phyloP scores from a whole-genome alignment of 2,113 vertebrate genomes.

The Sinosuthora webbiana region DNA sequence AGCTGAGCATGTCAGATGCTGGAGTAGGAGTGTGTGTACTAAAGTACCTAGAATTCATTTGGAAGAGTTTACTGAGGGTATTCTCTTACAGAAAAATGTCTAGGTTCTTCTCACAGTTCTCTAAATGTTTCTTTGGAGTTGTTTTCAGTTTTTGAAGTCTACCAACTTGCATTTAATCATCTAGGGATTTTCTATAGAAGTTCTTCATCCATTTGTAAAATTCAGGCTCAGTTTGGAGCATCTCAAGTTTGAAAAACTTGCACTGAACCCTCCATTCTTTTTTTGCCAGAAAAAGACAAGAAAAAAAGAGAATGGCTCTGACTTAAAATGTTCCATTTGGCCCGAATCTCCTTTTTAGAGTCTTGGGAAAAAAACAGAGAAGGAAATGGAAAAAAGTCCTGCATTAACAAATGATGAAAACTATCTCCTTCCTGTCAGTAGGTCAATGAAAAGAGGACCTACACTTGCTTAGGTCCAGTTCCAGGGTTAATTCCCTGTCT shows the following conservation, averaged over 20 bases:
- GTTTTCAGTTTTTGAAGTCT: not conserved
- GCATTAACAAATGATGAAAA: not conserved
- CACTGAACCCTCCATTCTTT: not conserved
- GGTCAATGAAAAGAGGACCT: not conserved
- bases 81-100: not conserved
- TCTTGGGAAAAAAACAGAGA: not conserved
- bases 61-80: not conserved
- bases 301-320: not conserved
- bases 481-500: not conserved
- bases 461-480: not conserved
- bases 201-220: not conserved
- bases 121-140: not conserved
- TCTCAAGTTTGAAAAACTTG: not conserved
- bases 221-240: not conserved
- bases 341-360: not conserved
- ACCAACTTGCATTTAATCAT: not conserved
- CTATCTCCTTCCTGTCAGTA: not conserved
- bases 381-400: rapidly evolving
- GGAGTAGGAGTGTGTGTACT: not conserved
- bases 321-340: not conserved
- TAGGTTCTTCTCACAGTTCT: not conserved
- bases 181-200: not conserved
- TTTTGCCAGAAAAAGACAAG: not conserved
- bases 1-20: not conserved
- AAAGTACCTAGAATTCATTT: not conserved